Evolutionary conservation across 2,113 vertebrate species (phyloP), one percentile per base, ranked within the genome.

Genomic region (rabbit (Oryctolagus cuniculus)): DNA sequence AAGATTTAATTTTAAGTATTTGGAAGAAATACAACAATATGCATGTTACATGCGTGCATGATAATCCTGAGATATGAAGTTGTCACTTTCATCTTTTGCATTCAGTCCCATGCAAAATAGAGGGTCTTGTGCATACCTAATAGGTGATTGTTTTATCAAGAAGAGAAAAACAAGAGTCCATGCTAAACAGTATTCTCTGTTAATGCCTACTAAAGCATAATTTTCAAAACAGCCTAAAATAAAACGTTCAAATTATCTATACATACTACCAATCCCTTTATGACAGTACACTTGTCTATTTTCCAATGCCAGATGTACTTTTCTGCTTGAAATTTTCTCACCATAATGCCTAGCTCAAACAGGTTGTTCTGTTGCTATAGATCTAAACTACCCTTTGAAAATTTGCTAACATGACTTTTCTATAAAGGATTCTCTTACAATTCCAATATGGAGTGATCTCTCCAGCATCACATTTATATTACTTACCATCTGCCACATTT

Each of bases 401-500:
- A 55, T 88, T 6, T n/a, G 31, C 27, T 91, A 80, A 74, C 82
- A 67, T 61, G 7, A 31, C 19, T 64, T 36, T 31, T 53, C 13
- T 77, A 29, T 61, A 49, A 94, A 86, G n/a, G 91, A 64, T 70
- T 89, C 64, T 93, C 84, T 86, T 78, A 63, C 70, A 81, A 10
- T 77, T 89, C 27, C 44, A 83, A 49, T 12, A 58, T 19, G 38
- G 12, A 72, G 87, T 34, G 27, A 55, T 36, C n/a, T 93, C 29
- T 13, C 55, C 15, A 58, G 58, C 55, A 55, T 89, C 53, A 72
- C 89, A 93, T 96, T 96, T 91, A 79, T 96, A 69, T 95, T 82
- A 87, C 93, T 97, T 91, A 95, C n/a, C 36, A 91, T 75, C 79
- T 80, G 49, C 31, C 74, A 72, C 91, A 95, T 95, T 95, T 95